Base-by-base conservation (phyloP, 1,140 invertebrate species). In the Lordiphosa stackelbergi region DNA sequence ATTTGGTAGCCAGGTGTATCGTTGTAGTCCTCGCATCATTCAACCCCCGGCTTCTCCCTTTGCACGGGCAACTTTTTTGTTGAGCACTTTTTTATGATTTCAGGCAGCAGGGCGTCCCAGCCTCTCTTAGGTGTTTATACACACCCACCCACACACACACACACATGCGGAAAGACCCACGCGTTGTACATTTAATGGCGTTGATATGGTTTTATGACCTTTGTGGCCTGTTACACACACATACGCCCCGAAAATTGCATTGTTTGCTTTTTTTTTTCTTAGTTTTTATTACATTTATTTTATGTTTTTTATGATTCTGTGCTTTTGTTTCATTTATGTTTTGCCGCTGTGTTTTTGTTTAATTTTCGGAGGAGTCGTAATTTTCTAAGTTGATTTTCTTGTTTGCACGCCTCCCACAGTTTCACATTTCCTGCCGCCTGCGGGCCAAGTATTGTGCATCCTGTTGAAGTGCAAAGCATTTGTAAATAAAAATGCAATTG, bases 191-290 rank as follows among this genome's bases (percentile, higher is more conserved):
- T 83, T 83, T 83, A 83, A 83, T 83, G 78, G 73, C 78, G 78
- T 83, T 83, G 78, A 83, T 83, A 83, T 83, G 78, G 78, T 83
- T 83, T 83, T 83, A 83, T 83, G 78, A 84, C 78, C 78, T 84
- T 73, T 83, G 78, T 71, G 78, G 78, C 78, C 78, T 83, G 72
- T 77, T 84, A 75, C 77, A 84, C 79, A 78, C 77, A 84, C 79
- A 78, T 73, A 78, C 79, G 73, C 66, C 73, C 78, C 78, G 73
- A 83, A 83, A 83, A 83, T 83, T 83, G 78, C 78, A 83, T 83
- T 83, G 78, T 84, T 73, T 56, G 71, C 68, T 66, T 55, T 52
- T 73, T 52, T 73, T 16, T 43, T 49, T 11, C 28, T 36, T 40
- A 19, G 31, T 63, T 79, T 79, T 79, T 79, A 79, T 79, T 74